Evolutionary conservation across 1,140 invertebrate genomes (phyloP).

Genomic region (Panagrolaimus sp.): DNA sequence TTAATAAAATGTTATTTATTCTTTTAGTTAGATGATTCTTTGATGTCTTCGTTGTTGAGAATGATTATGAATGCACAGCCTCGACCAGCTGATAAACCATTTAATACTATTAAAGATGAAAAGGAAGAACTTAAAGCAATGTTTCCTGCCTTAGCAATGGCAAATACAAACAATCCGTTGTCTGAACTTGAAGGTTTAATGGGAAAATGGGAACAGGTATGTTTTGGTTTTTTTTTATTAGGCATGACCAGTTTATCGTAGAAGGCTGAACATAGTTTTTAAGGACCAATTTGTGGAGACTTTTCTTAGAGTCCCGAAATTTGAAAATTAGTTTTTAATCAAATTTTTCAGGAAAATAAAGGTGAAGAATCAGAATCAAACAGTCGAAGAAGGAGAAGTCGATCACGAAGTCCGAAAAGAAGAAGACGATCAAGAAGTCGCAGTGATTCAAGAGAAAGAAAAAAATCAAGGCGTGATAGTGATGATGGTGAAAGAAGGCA

Average conservation of each 20-base stretch:
- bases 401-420: neutral
- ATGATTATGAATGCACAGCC: slow-evolving; percentile 80
- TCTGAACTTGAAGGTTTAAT: slow-evolving; percentile 81
- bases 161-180: slow-evolving; percentile 70
- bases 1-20: slow-evolving; percentile 9
- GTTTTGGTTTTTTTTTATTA: neutral
- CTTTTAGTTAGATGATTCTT: slow-evolving; percentile 71
- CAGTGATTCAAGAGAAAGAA: neutral
- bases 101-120: slow-evolving; percentile 39
- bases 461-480: slow-evolving; percentile 16
- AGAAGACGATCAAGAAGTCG: slow-evolving; percentile 18
- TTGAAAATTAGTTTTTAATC: slow-evolving; percentile 32
- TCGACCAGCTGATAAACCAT: slow-evolving; percentile 33
- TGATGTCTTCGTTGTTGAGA: slow-evolving; percentile 80
- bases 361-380: slow-evolving; percentile 17
- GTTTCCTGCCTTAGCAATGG: slow-evolving; percentile 82
- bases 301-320: slow-evolving; percentile 19
- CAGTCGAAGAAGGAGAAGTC: slow-evolving; percentile 18
- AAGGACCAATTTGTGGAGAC: neutral
- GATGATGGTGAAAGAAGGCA: slow-evolving; percentile 52
- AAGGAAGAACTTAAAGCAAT: slow-evolving; percentile 69
- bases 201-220: slow-evolving; percentile 60
- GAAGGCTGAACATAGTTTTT: neutral
- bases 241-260: slow-evolving; percentile 21
- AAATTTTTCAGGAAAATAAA: slow-evolving; percentile 21